phyloP scores from a whole-genome alignment of 30 jellyfish, hydroid and myxozoan species.

The Chrysaora quinquecirrha region DNA sequence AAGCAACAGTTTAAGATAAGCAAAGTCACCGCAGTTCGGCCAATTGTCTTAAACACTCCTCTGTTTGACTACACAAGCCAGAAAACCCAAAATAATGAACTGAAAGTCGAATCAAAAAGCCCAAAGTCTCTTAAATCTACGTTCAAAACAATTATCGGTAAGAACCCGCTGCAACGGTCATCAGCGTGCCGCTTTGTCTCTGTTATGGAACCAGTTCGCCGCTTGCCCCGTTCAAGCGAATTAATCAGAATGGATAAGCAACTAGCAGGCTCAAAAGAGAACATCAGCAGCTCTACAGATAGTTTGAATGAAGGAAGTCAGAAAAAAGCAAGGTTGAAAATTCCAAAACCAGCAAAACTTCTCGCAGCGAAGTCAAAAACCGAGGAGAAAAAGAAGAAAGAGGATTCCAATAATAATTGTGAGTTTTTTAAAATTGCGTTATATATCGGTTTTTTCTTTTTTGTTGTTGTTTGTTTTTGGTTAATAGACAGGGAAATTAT shows the following conservation, averaged over 20 bases:
- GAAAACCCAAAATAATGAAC: background rate
- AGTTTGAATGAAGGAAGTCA: conserved; percentile 70
- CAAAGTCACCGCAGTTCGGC: conserved; percentile 63
- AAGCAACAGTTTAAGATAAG: conserved; percentile 39
- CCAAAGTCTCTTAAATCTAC: conserved; percentile 10
- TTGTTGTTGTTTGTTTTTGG: too few species aligned
- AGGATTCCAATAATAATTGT: conserved; percentile 46
- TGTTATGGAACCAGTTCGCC: conserved; percentile 66
- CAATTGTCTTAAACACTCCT: conserved; percentile 39
- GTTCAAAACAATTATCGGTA: conserved; percentile 4
- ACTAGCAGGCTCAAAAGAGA: conserved; percentile 41
- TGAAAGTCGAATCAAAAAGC: background rate
- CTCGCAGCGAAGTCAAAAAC: conserved; percentile 23
- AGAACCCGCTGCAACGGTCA: background rate
- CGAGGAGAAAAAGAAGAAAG: conserved; percentile 56
- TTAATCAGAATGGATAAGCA: conserved; percentile 34
- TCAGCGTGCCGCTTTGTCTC: conserved; percentile 14
- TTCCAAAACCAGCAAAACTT: conserved; percentile 60
- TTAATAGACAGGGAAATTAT: too few species aligned
- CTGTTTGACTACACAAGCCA: conserved; percentile 8
- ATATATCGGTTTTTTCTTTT: too few species aligned
- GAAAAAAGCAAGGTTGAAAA: conserved; percentile 63
- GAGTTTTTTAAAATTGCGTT: too few species aligned
- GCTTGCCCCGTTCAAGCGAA: conserved; percentile 72
- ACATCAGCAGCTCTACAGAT: conserved; percentile 60